These are phyloP conservation scores for Xenopus borealis DNA, from an alignment of 2,113 vertebrate genomes.

Conservation along the genomic window DNA sequence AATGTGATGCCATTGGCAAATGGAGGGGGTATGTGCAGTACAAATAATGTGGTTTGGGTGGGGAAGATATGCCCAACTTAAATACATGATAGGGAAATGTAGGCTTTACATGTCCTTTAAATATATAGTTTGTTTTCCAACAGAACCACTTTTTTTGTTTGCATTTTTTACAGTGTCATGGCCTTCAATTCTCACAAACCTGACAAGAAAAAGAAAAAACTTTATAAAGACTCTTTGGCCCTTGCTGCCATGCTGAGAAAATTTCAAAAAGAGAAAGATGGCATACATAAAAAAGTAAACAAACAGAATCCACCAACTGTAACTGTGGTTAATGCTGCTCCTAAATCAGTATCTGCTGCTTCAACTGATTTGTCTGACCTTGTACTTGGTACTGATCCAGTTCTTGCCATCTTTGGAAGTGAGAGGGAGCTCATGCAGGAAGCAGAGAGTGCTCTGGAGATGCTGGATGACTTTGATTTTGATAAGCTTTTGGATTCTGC, in stretches of 20 bases:
- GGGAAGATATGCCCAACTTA: too few relatives aligned
- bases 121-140: too few relatives aligned
- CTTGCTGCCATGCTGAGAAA: conserved; percentile 93
- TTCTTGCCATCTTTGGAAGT: conserved; percentile 89
- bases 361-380: conserved; percentile 67
- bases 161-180: conserved; percentile 62
- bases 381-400: conserved; percentile 73
- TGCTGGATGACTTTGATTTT: conserved; percentile 92
- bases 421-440: conserved; percentile 88
- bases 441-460: conserved; percentile 78
- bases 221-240: conserved; percentile 89
- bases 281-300: conserved; percentile 78
- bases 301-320: conserved; percentile 54
- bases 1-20: too few relatives aligned
- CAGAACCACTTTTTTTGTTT: neutral
- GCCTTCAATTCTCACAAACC: conserved; percentile 86
- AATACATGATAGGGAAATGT: too few relatives aligned
- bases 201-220: conserved; percentile 96
- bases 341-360: conserved; percentile 59
- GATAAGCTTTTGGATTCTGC: conserved; percentile 85
- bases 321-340: conserved; percentile 60
- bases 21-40: too few relatives aligned
- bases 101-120: too few relatives aligned
- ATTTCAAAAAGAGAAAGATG: conserved; percentile 93
- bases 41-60: too few relatives aligned